These are phyloP conservation scores for Ochropacha duplaris DNA, from an alignment of 2,888 invertebrate genomes.

Conservation along the genomic window DNA sequence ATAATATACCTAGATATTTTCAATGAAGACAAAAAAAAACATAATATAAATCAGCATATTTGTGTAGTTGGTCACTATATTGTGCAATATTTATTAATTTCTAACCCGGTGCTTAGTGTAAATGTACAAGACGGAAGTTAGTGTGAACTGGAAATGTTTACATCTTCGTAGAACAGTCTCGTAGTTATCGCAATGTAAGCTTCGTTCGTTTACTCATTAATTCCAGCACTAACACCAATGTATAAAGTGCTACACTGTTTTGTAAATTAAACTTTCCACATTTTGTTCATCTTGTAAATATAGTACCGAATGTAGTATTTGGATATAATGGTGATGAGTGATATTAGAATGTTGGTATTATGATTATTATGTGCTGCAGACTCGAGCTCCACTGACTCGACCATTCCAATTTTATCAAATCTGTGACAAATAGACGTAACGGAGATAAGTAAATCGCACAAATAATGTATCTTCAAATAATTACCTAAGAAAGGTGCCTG, in stretches of 20 bases:
- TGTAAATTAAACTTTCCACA: slow-evolving; percentile 50
- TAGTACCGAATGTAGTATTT: slow-evolving; percentile 53
- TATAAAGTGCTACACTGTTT: slow-evolving; percentile 37
- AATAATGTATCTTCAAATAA: slow-evolving; percentile 44
- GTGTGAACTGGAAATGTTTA: slow-evolving; percentile 25
- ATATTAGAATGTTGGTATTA: slow-evolving; percentile 60
- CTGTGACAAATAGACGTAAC: slow-evolving; percentile 35
- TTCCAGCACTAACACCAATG: slow-evolving; percentile 14
- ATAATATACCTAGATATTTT: slow-evolving; percentile 41
- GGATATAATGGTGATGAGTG: slow-evolving; percentile 54
- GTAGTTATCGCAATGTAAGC: slow-evolving; percentile 45
- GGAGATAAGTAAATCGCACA: slow-evolving; percentile 58
- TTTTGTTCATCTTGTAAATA: slow-evolving; percentile 53
- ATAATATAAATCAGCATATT: slow-evolving; percentile 20
- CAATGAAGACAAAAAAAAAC: slow-evolving; percentile 42
- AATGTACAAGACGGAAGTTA: slow-evolving; percentile 34
- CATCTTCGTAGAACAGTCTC: slow-evolving; percentile 69
- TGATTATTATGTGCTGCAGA: slow-evolving; percentile 35
- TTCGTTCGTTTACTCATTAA: slow-evolving; percentile 26
- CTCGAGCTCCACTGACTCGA: slow-evolving; percentile 47
- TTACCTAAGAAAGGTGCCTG: slow-evolving; percentile 51
- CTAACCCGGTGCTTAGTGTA: slow-evolving; percentile 63
- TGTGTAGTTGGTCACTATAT: slow-evolving; percentile 35
- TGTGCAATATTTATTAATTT: slow-evolving; percentile 66
- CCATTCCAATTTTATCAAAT: slow-evolving; percentile 66